Evolutionary conservation across 2,888 invertebrate genomes (phyloP), one percentile per base, ranked within the genome.

Genomic region (Eupeodes luniger): DNA sequence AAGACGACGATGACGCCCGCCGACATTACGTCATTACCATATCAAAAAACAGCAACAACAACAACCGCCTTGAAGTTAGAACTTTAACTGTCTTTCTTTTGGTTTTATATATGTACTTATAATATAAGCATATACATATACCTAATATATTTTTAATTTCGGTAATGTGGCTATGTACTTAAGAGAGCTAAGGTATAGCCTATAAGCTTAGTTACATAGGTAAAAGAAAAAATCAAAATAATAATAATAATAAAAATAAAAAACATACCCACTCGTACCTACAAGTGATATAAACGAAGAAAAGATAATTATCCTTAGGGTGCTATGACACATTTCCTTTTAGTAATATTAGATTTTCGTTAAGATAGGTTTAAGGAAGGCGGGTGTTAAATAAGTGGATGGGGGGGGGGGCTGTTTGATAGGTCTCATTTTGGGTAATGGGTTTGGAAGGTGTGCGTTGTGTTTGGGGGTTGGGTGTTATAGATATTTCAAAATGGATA

Each of bases 331-430:
- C 84, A 87, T 87, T 87, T 87, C 83, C 87, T 87, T 84, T 87
- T 87, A 87, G 87, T 67, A 80, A 84, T 87, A 87, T 87, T 87
- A 87, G 87, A 87, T 87, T 87, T 84, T 87, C 87, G 72, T 77
- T 77, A 72, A 77, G 87, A 87, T 76, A 72, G 79, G 76, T 72
- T 76, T 77, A 77, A 85, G 69, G 5, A 55, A 69, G 49, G 76
- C 70, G 72, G 72, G 76, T 81, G 79, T 80, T 76, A 81, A 87
- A 81, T 87, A 84, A 81, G 87, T 80, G 67, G 64, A 53, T n/a
- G 16, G 4, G 5, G 10, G 16, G 5, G 27, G 11, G 61, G 76
- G 57, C 27, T 5, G 40, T 3, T 5, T 9, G 27, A 27, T 27
- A 40, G 40, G 40, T 55, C 14, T 62, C 66, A 44, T 59, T 44